These are phyloP conservation scores for Agriotes lineatus DNA, from an alignment of 2,888 invertebrate species.

Conservation along the genomic window DNA sequence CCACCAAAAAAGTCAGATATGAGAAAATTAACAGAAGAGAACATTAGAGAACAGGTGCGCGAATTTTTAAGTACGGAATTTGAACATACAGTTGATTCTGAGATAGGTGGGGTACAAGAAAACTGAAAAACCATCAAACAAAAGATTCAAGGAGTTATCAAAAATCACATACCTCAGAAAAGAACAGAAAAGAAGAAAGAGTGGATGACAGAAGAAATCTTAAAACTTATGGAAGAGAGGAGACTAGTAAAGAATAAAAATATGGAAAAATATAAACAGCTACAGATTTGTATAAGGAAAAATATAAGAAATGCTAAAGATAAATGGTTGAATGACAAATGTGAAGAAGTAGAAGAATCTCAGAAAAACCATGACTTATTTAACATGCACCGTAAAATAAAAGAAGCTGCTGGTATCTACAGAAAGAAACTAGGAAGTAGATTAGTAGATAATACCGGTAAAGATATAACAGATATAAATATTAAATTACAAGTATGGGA, in stretches of 20 bases:
- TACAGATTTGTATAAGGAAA: not conserved
- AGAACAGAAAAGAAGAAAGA: not conserved
- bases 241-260: not conserved
- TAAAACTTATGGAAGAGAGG: not conserved
- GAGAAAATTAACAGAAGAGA: not conserved
- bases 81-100: not conserved
- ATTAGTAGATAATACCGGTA: not conserved
- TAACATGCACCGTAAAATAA: not conserved
- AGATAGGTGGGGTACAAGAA: not conserved
- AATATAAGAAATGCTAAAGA: not conserved
- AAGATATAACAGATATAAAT: not conserved
- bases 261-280: not conserved
- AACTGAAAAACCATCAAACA: not conserved
- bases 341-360: not conserved
- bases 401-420: not conserved
- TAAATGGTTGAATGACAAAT: too few species aligned
- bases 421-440: not conserved
- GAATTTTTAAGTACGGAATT: not conserved
- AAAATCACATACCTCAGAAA: not conserved
- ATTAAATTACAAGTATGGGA: too few species aligned
- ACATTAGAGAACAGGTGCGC: too few species aligned
- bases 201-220: not conserved
- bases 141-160: too few species aligned
- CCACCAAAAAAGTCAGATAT: not conserved
- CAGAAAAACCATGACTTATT: not conserved